phyloP scores from a whole-genome alignment of 2,113 vertebrate species.

The Chaetorhynchus papuensis region DNA sequence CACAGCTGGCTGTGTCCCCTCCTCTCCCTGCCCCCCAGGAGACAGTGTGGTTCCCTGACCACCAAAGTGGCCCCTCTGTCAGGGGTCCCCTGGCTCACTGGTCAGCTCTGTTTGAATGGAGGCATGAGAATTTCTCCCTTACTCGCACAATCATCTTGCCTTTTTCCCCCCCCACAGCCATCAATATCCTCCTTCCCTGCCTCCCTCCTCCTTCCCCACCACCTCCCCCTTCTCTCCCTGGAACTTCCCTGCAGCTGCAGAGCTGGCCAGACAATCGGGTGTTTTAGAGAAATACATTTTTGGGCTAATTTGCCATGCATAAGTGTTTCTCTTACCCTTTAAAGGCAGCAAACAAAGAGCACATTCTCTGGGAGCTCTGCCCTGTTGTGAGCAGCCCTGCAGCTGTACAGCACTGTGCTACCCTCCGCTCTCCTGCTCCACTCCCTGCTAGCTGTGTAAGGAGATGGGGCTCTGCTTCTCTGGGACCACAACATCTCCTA shows the following conservation, averaged over 20 bases:
- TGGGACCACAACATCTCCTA: not conserved
- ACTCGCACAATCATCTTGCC: not conserved
- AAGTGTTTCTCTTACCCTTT: conserved; percentile 85
- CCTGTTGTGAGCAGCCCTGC: conserved; percentile 75
- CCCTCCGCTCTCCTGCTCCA: conserved; percentile 67
- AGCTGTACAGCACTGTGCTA: conserved; percentile 75
- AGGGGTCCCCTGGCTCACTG: not conserved
- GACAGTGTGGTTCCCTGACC: not conserved
- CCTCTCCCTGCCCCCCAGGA: not conserved
- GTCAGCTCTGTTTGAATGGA: not conserved
- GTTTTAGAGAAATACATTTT: conserved; percentile 86
- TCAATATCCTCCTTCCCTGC: conserved; percentile 61
- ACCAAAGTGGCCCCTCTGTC: not conserved
- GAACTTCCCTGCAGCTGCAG: conserved; percentile 83
- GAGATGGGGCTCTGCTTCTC: conserved; percentile 56
- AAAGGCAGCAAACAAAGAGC: conserved; percentile 79
- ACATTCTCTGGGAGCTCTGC: conserved; percentile 72
- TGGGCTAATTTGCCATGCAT: conserved; percentile 85
- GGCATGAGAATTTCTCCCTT: conserved; percentile 24
- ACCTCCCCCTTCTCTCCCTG: conserved; percentile 71
- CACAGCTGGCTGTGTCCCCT: not conserved
- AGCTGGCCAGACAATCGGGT: conserved; percentile 80
- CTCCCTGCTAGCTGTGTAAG: conserved; percentile 42
- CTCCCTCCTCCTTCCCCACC: conserved; percentile 60
- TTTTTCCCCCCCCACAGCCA: not conserved